phyloP scores from a whole-genome alignment of 2,797 vertebrate genomes.

The Micropoecilia bifurca region DNA sequence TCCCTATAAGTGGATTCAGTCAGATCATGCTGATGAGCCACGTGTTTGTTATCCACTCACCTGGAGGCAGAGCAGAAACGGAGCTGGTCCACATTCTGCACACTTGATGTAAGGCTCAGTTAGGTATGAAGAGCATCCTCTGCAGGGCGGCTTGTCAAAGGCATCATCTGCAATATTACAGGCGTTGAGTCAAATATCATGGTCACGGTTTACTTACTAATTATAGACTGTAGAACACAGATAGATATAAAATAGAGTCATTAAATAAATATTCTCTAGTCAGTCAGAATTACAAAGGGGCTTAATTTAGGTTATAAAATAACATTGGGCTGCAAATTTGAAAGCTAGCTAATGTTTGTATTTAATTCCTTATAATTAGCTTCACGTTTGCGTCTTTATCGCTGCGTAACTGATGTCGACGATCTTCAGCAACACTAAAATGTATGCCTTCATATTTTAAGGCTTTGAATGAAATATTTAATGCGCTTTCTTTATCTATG shows the following conservation, averaged over 20 bases:
- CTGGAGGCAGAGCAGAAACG: slow-evolving; percentile 96
- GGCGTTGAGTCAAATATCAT: neutral
- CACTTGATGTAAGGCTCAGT: slow-evolving; percentile 97
- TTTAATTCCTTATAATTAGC: neutral
- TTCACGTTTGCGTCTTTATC: neutral
- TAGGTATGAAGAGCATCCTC: slow-evolving; percentile 93
- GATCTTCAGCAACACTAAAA: too few species aligned
- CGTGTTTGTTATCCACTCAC: slow-evolving; percentile 62
- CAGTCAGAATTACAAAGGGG: neutral
- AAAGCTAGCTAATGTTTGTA: neutral
- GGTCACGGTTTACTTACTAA: neutral
- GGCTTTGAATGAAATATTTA: neutral
- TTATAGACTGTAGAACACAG: neutral
- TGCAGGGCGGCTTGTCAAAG: slow-evolving; percentile 93
- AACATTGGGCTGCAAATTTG: neutral
- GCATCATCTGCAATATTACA: slow-evolving; percentile 86
- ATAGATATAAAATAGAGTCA: neutral
- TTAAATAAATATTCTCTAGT: neutral
- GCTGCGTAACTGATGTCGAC: neutral
- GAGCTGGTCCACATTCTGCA: slow-evolving; percentile 94
- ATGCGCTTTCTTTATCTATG: neutral
- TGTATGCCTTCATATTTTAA: too few species aligned
- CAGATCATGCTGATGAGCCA: neutral
- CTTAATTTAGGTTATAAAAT: neutral
- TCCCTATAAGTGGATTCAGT: neutral